A percentile compares a stretch with the other conserved stretches of the same genome.
phyloP scores from a whole-genome alignment of 2,797 vertebrate genomes.

The Muscicapa striata region DNA sequence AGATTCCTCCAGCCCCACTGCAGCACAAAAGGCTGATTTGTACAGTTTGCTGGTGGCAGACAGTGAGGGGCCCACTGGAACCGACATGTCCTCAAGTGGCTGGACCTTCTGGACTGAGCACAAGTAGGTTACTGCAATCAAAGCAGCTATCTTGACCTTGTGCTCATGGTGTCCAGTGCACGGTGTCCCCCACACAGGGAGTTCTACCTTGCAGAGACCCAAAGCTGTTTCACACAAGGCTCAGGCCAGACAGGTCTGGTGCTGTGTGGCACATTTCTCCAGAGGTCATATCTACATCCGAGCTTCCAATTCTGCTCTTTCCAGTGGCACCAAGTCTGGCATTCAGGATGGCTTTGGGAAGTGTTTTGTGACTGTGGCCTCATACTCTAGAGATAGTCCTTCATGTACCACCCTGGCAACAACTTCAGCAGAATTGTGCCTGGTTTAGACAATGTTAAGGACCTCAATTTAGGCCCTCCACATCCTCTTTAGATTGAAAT shows the following conservation, averaged over 20 bases:
- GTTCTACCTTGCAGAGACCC: not conserved
- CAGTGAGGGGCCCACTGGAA: not conserved
- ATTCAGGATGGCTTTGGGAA: not conserved
- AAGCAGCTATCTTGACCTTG: not conserved
- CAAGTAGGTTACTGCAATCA: not conserved
- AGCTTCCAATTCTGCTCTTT: not conserved
- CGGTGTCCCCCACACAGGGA: fast-evolving
- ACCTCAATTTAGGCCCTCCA: not conserved
- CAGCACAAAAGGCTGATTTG: not conserved
- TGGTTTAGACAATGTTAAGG: not conserved
- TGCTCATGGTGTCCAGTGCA: not conserved
- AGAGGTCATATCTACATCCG: not conserved
- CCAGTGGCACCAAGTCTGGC: not conserved
- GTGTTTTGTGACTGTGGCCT: not conserved
- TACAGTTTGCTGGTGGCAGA: not conserved
- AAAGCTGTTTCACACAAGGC: not conserved
- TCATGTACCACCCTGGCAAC: not conserved
- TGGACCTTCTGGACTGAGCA: not conserved
- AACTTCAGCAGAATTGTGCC: not conserved
- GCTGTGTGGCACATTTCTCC: not conserved
- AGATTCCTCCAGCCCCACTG: not conserved
- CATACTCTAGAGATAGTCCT: not conserved
- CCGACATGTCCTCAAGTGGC: fast-evolving
- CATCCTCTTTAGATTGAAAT: not conserved
- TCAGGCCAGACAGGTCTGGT: not conserved